Percentiles rank a stretch among this genome's conserved stretches.
Conservation (phyloP, 2,797 vertebrate species). For the Columba guinea region DNA sequence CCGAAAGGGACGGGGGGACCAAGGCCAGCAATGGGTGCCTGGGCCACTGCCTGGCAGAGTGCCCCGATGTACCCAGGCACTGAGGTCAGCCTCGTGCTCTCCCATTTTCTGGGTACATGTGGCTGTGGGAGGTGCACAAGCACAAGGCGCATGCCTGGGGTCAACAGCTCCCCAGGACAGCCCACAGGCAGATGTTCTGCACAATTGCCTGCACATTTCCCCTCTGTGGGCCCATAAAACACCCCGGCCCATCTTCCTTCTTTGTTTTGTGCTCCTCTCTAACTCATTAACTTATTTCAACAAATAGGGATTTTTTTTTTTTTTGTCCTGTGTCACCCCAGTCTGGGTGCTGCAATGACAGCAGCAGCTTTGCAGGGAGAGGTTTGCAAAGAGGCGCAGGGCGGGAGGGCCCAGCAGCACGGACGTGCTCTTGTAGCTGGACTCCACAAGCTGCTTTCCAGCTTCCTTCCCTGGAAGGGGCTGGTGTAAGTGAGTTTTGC, state of each 20-base stretch:
- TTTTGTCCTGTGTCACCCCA: not conserved
- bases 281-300: not conserved
- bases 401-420: not conserved
- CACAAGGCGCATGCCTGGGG: not conserved
- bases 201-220: not conserved
- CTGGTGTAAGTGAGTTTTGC: fast-evolving
- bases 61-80: fast-evolving
- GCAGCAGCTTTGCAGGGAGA: not conserved
- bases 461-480: not conserved
- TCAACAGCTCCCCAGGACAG: not conserved
- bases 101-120: not conserved
- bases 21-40: not conserved
- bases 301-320: not conserved
- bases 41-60: not conserved
- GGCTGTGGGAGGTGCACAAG: not conserved
- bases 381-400: fast-evolving
- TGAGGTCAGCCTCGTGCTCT: not conserved
- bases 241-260: not conserved
- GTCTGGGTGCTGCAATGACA: not conserved
- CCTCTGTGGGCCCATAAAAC: not conserved
- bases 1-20: not conserved
- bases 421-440: fast-evolving
- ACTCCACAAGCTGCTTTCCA: not conserved
- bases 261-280: not conserved
- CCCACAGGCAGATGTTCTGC: not conserved